These are phyloP conservation scores for Chorisops tibialis DNA, from an alignment of 2,888 invertebrate species.

Conservation along the genomic window DNA sequence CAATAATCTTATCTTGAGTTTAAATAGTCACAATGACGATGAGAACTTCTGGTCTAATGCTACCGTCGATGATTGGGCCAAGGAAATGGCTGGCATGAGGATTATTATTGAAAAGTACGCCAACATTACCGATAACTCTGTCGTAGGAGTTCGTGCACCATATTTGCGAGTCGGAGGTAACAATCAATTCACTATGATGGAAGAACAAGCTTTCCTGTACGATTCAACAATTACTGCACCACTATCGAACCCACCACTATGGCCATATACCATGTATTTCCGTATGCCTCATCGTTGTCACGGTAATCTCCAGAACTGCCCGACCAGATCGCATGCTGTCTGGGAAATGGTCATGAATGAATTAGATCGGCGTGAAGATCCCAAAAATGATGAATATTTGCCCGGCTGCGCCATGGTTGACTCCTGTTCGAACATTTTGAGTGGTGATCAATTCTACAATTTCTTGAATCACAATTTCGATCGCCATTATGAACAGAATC, in stretches of 20 bases:
- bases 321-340: slow-evolving; percentile 87
- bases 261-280: slow-evolving; percentile 99
- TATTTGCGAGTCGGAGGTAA: slow-evolving; percentile 90
- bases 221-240: slow-evolving; percentile 94
- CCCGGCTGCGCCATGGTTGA: slow-evolving; percentile 94
- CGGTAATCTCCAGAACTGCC: slow-evolving; percentile 87
- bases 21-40: slow-evolving; percentile 77
- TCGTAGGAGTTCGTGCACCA: slow-evolving; percentile 86
- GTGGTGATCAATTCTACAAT: slow-evolving; percentile 90
- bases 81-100: slow-evolving; percentile 92
- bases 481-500: slow-evolving; percentile 85
- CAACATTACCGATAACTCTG: slow-evolving; percentile 85
- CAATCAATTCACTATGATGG: slow-evolving; percentile 97
- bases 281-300: slow-evolving; percentile 93
- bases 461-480: slow-evolving; percentile 93
- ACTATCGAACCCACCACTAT: slow-evolving; percentile 84
- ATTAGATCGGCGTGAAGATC: slow-evolving; percentile 86
- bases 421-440: slow-evolving; percentile 88
- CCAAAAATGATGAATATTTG: slow-evolving; percentile 81
- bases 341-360: slow-evolving; percentile 98
- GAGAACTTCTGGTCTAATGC: slow-evolving; percentile 92
- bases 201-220: slow-evolving; percentile 90
- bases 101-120: slow-evolving; percentile 86
- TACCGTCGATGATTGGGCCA: slow-evolving; percentile 88
- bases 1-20: slow-evolving; percentile 19